Evolutionary conservation across 2,113 vertebrate genomes (phyloP), one percentile per base, ranked within the genome.

Genomic region (Cavia aperea): DNA sequence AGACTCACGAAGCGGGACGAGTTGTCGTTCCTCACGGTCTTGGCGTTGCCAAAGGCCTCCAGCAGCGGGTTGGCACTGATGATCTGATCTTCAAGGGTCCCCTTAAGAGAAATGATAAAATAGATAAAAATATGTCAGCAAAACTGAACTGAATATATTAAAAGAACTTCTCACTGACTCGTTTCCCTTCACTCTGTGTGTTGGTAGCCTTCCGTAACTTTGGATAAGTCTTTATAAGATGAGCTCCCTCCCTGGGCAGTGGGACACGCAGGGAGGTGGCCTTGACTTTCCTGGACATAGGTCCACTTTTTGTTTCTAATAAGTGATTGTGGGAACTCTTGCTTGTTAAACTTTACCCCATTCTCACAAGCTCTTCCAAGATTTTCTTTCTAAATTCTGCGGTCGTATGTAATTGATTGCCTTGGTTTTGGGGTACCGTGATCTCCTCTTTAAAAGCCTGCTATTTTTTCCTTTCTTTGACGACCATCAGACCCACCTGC

Each of bases 71-170:
- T 98, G 83, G 97, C 97, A 0, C 97, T 97, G 96, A 98, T 98
- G 95, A 98, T 98, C 96, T 98, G 97, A 97, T 98, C 98, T 96
- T 98, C 98, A 51, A 98, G 98, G 2, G 97, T 97, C 65, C 96
- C 97, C 97, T 97, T 65, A 79, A 93, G 63, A 88, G 1, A 4
- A 70, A 84, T 73, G 2, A 54, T 70, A 68, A 93, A 19, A 56
- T 12, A 81, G 72, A 72, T 77, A 91, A 81, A 82, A 10, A 75
- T 26, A 43, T 60, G 4, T 51, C 51, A 43, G 33, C 62, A 43
- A 82, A 81, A 18, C 24, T 88, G 33, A 62, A 51, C 54, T 89
- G 21, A 81, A 10, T 78, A 46, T 70, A 26, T 14, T 75, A 51
- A 81, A 77, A 51, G 58, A 54, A 73, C 29, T 92, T 89, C 16